These are phyloP conservation scores for Danio kyathit DNA, from an alignment of 2,797 vertebrate species.

Conservation along the genomic window DNA sequence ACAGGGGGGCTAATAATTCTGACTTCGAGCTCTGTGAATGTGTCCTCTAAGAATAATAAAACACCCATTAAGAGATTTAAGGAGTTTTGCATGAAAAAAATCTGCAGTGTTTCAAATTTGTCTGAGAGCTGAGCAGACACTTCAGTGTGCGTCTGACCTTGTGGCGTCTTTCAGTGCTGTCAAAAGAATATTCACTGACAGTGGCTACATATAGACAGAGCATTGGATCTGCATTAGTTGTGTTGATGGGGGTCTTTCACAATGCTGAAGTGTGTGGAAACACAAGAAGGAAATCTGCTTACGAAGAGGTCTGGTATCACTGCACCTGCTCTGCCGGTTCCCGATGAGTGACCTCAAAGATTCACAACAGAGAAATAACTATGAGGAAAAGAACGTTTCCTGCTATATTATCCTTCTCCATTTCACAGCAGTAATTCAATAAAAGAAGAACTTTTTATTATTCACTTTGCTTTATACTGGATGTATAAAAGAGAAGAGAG, in stretches of 20 bases:
- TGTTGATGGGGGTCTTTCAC: conserved; percentile 23
- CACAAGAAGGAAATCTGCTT: conserved; percentile 39
- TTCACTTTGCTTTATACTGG: not conserved
- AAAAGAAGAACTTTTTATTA: not conserved
- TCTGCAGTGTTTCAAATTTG: not conserved
- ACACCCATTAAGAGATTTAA: too few relatives aligned
- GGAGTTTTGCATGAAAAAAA: not conserved
- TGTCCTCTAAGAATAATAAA: too few relatives aligned
- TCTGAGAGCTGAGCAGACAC: conserved; percentile 3
- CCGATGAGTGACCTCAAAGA: not conserved
- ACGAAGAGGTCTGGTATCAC: conserved; percentile 24
- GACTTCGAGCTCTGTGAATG: too few relatives aligned
- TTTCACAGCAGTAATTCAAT: not conserved
- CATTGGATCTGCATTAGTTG: not conserved
- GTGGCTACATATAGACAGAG: not conserved
- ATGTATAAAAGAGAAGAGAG: not conserved
- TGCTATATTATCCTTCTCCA: not conserved
- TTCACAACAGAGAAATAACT: conserved; percentile 8
- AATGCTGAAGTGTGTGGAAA: conserved; percentile 49
- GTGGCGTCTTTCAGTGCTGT: not conserved
- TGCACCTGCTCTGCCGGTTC: not conserved
- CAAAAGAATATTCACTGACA: not conserved
- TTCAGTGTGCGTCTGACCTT: not conserved
- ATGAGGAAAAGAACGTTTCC: conserved; percentile 2
- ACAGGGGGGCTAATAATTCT: too few relatives aligned